Evolutionary conservation across 2,888 invertebrate genomes (phyloP).

Genomic region (Dione juno): DNA sequence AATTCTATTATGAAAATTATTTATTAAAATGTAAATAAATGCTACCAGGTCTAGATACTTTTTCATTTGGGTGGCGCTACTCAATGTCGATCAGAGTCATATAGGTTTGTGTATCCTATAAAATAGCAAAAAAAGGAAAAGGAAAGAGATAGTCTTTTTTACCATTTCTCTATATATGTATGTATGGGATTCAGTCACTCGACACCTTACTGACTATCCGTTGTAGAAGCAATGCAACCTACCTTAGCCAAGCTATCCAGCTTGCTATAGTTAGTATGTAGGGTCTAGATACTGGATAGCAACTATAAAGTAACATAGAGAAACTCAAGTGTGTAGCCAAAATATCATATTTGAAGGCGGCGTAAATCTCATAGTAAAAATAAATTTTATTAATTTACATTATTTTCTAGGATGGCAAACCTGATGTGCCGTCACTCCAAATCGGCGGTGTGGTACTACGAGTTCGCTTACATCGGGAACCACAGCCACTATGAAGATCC

Average conservation of each 20-base stretch:
- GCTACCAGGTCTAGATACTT: not conserved
- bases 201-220: too few relatives aligned
- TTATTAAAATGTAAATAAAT: conserved; percentile 5
- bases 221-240: too few relatives aligned
- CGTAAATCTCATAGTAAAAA: not conserved
- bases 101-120: not conserved
- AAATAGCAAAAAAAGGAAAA: not conserved
- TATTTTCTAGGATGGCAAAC: conserved; percentile 56
- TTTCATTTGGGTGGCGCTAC: not conserved
- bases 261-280: too few relatives aligned
- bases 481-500: conserved; percentile 65
- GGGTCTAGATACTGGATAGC: too few relatives aligned
- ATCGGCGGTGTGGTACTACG: conserved; percentile 60
- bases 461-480: conserved; percentile 64
- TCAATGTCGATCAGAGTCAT: not conserved
- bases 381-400: not conserved
- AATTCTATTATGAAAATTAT: not conserved
- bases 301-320: too few relatives aligned
- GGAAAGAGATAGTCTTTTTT: too few relatives aligned
- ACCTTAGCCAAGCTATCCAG: too few relatives aligned
- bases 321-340: too few relatives aligned
- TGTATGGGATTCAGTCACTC: too few relatives aligned
- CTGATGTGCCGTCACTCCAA: conserved; percentile 59
- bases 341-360: too few relatives aligned
- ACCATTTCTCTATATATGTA: too few relatives aligned